Conservation (phyloP, 2,113 vertebrate genomes). For the Neogobius melanostomus region DNA sequence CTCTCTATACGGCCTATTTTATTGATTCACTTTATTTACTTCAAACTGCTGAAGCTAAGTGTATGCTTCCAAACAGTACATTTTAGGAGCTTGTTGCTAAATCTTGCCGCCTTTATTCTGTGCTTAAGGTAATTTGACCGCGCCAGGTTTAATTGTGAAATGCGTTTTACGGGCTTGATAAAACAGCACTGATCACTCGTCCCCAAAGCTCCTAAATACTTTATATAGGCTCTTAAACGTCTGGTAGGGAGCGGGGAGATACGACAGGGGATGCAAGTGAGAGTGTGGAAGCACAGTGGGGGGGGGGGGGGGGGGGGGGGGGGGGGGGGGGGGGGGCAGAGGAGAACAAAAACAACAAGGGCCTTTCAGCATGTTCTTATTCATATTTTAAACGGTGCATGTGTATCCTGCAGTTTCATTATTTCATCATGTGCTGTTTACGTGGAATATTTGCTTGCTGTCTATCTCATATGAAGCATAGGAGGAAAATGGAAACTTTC, state of each 20-base stretch:
- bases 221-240: slow-evolving; percentile 67
- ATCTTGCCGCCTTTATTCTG: slow-evolving; percentile 57
- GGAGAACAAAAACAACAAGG: slow-evolving; percentile 2
- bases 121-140: slow-evolving; percentile 49
- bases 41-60: not conserved
- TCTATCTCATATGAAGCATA: not conserved
- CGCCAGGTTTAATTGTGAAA: slow-evolving; percentile 66
- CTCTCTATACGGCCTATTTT: slow-evolving; percentile 3
- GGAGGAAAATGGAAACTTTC: not conserved
- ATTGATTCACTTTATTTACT: slow-evolving; percentile 3
- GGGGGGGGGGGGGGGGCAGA: too few relatives aligned
- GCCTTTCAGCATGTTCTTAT: not conserved
- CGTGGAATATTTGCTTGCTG: not conserved
- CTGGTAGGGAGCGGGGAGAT: slow-evolving; percentile 43
- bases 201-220: slow-evolving; percentile 69
- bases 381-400: not conserved
- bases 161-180: slow-evolving; percentile 69
- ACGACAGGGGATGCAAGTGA: slow-evolving; percentile 3
- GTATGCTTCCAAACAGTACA: slow-evolving; percentile 21
- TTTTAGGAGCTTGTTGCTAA: slow-evolving; percentile 41
- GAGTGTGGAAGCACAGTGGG: slow-evolving; percentile 13
- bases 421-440: not conserved
- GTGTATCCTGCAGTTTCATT: not conserved
- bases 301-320: too few relatives aligned
- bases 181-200: slow-evolving; percentile 62